phyloP scores from a whole-genome alignment of 2,797 vertebrate species.

The Notamacropus eugenii region DNA sequence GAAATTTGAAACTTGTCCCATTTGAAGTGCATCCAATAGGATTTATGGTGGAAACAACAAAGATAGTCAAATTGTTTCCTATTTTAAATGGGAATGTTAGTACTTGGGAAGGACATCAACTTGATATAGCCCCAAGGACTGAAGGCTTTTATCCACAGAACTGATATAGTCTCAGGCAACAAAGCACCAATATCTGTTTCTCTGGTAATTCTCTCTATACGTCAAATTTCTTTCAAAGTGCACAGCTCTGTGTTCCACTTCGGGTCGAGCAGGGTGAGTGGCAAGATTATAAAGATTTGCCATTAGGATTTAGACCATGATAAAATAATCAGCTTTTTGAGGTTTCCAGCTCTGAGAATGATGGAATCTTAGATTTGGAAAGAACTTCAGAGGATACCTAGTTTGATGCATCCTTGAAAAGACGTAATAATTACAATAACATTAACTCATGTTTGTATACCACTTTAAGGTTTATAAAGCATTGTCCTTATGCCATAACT shows the following conservation, averaged over 20 bases:
- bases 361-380: background rate
- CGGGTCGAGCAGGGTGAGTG: background rate
- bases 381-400: background rate
- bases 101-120: background rate
- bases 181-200: fast-evolving
- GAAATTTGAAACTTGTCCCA: slow-evolving; percentile 64
- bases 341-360: background rate
- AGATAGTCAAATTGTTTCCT: background rate
- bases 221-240: background rate
- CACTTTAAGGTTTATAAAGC: background rate
- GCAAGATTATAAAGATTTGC: fast-evolving
- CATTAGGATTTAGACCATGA: fast-evolving
- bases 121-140: background rate
- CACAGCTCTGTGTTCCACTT: background rate
- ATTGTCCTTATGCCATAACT: background rate
- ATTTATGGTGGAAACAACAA: slow-evolving; percentile 15
- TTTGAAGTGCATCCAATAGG: slow-evolving; percentile 48
- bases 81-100: background rate
- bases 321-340: background rate
- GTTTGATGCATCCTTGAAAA: background rate
- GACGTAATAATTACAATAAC: background rate
- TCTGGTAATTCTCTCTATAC: background rate
- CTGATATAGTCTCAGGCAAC: background rate
- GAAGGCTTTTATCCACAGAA: background rate
- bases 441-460: too few relatives aligned